A percentile compares a stretch with the other conserved stretches of the same genome.
Evolutionary conservation across 2,797 vertebrate genomes (phyloP).

Genomic region (Paramormyrops hopkinsi): DNA sequence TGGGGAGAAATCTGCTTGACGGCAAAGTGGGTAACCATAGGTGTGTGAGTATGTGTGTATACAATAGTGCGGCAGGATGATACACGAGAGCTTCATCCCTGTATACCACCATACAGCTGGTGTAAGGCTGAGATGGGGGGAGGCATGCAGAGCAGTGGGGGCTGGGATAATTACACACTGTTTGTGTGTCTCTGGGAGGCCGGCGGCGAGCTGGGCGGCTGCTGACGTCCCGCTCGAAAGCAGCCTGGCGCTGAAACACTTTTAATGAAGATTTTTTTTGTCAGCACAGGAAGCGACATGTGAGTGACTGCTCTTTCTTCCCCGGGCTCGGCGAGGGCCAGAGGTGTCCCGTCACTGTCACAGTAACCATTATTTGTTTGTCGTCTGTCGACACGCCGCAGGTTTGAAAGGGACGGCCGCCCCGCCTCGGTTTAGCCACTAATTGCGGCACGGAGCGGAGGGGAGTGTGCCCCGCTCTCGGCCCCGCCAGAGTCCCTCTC

Average conservation of each 20-base stretch:
- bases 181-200: constrained; percentile 89
- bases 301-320: constrained; percentile 68
- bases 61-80: not conserved
- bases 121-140: constrained; percentile 75
- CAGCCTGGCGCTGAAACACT: constrained; percentile 75
- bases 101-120: constrained; percentile 14
- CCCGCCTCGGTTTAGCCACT: constrained; percentile 56
- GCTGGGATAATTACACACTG: constrained; percentile 92
- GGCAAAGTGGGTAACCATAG: not conserved
- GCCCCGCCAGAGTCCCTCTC: not conserved
- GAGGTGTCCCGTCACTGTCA: constrained; percentile 72
- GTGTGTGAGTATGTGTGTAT: constrained; percentile 43
- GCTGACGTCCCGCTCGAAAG: constrained; percentile 73
- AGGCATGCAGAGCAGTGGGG: constrained; percentile 81
- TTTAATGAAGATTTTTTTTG: constrained; percentile 82
- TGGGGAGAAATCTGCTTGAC: not conserved
- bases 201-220: constrained; percentile 75
- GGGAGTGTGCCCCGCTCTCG: constrained; percentile 22
- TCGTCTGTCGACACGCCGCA: constrained; percentile 44
- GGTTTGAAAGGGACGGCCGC: constrained; percentile 53
- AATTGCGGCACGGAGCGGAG: constrained; percentile 49
- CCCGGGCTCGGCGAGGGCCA: constrained; percentile 44
- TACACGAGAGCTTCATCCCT: not conserved
- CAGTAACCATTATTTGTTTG: constrained; percentile 73
- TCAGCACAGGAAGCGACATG: constrained; percentile 73